Base-by-base conservation (phyloP, 2,797 vertebrate genomes). In the Sebastes itinus region DNA sequence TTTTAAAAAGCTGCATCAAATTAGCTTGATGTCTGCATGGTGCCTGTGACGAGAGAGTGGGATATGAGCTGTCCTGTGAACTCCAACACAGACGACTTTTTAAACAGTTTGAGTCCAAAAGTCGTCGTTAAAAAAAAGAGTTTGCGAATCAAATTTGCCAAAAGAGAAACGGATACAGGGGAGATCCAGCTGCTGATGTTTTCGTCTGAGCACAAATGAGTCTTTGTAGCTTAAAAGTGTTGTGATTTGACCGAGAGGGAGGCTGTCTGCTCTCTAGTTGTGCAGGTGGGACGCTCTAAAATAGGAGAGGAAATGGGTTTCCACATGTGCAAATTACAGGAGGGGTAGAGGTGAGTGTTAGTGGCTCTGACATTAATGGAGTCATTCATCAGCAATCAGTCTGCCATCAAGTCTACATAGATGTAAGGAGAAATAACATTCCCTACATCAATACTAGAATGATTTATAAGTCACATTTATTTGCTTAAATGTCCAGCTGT, bases 221-320 rank as follows among this genome's bases (percentile, higher is more conserved):
- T 42, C 69, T 77, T 75, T 87, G 81, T 83, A 16, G 6, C n/a
- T n/a, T 8, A 52, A 59, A 76, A 49, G 59, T 60, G 59, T 54
- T 74, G 72, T 14, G 32, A 76, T 75, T 49, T 72, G 32, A 74
- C 25, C n/a, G 30, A 72, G 63, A 46, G 59, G 56, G 25, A 77
- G 35, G 61, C 54, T 23, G 28, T 67, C 22, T 49, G 64, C 56
- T 71, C 49, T 28, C n/a, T 71, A 12, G 52, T 12, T 85, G 55
- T 55, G 32, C 84, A 82, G 75, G 56, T 86, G 75, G 75, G 69
- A 69, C 18, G 9, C 69, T 82, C 65, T 83, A 38, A n/a, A 89
- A 69, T 25, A 56, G 61, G 20, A 75, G 42, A 88, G 86, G 85
- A 91, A 86, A 84, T 86, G 60, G 71, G 69, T 90, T 90, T 89